A percentile compares a stretch with the other conserved stretches of the same genome.
phyloP scores from a whole-genome alignment of 2,113 vertebrate genomes.

The Mohoua ochrocephala region DNA sequence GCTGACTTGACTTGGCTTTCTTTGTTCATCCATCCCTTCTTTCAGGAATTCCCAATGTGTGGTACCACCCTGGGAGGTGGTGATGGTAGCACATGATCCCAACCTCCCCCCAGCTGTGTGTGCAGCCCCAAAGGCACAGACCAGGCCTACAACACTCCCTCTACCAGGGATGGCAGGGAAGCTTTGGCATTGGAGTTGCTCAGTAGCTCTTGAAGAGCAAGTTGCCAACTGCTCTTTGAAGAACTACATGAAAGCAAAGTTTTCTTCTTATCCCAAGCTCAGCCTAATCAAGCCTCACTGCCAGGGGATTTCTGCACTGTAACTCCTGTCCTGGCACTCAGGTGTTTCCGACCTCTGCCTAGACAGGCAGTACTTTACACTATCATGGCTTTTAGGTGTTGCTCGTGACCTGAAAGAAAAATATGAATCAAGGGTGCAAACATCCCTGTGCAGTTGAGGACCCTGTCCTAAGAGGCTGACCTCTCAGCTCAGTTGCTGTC shows the following conservation, averaged over 20 bases:
- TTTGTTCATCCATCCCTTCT: background rate
- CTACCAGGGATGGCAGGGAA: background rate
- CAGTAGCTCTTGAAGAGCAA: background rate
- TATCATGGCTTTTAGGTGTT: background rate
- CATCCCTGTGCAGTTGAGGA: background rate
- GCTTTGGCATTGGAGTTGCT: background rate
- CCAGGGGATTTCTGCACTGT: background rate
- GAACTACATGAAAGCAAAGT: background rate
- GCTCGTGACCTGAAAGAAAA: background rate
- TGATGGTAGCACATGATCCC: background rate
- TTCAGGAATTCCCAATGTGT: background rate
- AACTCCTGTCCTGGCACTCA: fast-evolving
- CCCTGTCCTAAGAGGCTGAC: background rate
- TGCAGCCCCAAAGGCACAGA: background rate
- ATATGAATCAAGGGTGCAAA: background rate
- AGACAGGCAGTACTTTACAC: background rate
- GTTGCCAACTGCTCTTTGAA: background rate
- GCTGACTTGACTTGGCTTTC: background rate
- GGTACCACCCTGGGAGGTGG: background rate
- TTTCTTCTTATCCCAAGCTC: background rate
- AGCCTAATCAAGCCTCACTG: background rate
- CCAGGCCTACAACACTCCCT: background rate
- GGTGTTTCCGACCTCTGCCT: background rate
- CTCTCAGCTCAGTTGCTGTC: background rate
- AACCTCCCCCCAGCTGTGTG: background rate